These are phyloP conservation scores for Drosophila ustulata DNA, from an alignment of 2,888 invertebrate species.

Conservation along the genomic window DNA sequence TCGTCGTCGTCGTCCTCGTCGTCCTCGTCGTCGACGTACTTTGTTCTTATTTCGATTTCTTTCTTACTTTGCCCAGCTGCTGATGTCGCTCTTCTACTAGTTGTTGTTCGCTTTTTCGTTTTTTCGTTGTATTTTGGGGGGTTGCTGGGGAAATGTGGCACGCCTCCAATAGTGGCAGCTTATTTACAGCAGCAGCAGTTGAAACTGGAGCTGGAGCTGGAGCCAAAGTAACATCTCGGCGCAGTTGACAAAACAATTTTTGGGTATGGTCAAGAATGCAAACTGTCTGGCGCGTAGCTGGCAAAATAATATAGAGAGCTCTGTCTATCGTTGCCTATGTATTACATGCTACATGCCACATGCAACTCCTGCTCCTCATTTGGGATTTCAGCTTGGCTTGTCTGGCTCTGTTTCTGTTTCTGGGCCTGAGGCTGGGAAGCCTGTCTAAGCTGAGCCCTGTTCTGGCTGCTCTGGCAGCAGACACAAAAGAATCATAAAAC, in stretches of 20 bases:
- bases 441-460: slow-evolving; percentile 15
- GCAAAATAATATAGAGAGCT: slow-evolving; percentile 10
- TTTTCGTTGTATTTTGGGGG: slow-evolving; percentile 6
- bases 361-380: neutral
- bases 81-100: slow-evolving; percentile 5
- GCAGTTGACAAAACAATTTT: slow-evolving; percentile 69
- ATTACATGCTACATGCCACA: slow-evolving; percentile 36
- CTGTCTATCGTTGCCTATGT: slow-evolving; percentile 32
- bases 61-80: slow-evolving; percentile 1
- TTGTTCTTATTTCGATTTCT: slow-evolving; percentile 20
- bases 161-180: slow-evolving; percentile 61
- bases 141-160: slow-evolving; percentile 56
- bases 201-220: neutral
- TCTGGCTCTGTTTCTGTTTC: slow-evolving; percentile 21
- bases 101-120: slow-evolving; percentile 19
- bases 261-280: slow-evolving; percentile 83
- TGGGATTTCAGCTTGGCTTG: slow-evolving; percentile 8
- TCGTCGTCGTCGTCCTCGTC: slow-evolving; percentile 9
- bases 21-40: neutral
- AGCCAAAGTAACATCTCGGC: slow-evolving; percentile 9
- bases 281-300: slow-evolving; percentile 30
- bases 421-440: slow-evolving; percentile 13
- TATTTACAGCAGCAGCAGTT: slow-evolving; percentile 51
- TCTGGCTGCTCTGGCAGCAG: slow-evolving; percentile 36
- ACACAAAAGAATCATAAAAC: slow-evolving; percentile 76